Conservation (phyloP, 1,140 invertebrate species). For the Latrodectus geometricus region DNA sequence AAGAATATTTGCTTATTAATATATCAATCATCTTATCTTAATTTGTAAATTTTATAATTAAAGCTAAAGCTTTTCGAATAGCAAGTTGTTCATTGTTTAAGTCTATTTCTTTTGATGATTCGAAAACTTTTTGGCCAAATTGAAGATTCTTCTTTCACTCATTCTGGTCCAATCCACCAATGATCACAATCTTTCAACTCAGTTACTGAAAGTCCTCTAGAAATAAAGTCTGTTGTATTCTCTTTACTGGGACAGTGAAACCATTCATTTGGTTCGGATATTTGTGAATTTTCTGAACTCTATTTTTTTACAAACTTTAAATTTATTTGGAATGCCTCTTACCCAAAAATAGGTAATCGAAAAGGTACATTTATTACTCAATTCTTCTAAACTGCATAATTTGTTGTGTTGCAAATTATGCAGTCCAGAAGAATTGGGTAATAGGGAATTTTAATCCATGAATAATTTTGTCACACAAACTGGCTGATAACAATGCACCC, state of each 20-base stretch:
- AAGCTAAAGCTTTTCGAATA: no score
- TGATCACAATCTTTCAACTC: neutral
- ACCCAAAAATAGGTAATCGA: slow-evolving; percentile 4
- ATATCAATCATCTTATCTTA: no score
- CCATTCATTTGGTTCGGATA: neutral
- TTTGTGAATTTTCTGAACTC: slow-evolving; percentile 9
- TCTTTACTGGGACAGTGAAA: slow-evolving; percentile 4
- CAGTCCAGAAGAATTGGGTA: neutral
- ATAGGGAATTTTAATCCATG: neutral
- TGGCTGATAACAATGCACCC: no score
- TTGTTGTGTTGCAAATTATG: no score
- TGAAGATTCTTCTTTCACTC: neutral
- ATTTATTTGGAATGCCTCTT: no score
- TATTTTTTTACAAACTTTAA: slow-evolving; percentile 7
- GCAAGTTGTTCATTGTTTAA: no score
- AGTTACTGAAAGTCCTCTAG: no score
- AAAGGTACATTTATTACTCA: no score
- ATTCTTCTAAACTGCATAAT: no score
- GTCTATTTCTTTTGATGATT: no score
- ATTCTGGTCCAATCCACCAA: slow-evolving; percentile 14
- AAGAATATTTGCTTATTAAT: neutral
- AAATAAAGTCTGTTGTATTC: slow-evolving; percentile 1
- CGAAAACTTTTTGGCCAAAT: neutral
- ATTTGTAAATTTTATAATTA: no score
- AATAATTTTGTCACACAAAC: no score